Evolutionary conservation across 2,113 vertebrate genomes (phyloP).

Genomic region (Pygoscelis antarcticus): DNA sequence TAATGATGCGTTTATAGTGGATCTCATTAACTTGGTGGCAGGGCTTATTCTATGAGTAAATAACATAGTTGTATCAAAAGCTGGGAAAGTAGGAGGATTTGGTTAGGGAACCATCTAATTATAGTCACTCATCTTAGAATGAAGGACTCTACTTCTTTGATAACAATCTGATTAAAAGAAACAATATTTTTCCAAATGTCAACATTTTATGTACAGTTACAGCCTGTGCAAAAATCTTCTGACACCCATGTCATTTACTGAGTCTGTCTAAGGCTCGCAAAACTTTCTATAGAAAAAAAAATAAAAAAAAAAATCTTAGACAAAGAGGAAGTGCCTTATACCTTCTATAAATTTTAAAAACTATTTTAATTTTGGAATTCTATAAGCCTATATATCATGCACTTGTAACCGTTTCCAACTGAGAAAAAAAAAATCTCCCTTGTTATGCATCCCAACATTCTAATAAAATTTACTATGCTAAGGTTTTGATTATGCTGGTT

Average conservation of each 20-base stretch:
- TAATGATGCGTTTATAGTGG: slow-evolving; percentile 61
- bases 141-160: slow-evolving; percentile 12
- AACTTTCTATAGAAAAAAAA: background rate
- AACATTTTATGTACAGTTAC: background rate
- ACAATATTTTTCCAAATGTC: slow-evolving; percentile 22
- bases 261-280: background rate
- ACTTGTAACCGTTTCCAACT: background rate
- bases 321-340: background rate
- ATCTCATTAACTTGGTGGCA: slow-evolving; percentile 14
- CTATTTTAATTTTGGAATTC: background rate
- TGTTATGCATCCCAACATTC: background rate
- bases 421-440: background rate
- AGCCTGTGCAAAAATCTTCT: background rate
- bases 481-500: background rate
- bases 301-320: background rate
- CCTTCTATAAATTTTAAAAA: background rate
- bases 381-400: background rate
- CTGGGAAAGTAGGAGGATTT: background rate
- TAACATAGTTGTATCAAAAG: slow-evolving; percentile 22
- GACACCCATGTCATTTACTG: background rate
- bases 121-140: slow-evolving; percentile 18
- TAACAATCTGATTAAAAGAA: slow-evolving; percentile 49
- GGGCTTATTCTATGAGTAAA: slow-evolving; percentile 33
- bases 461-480: background rate
- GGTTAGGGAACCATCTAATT: slow-evolving; percentile 40